Conservation (phyloP, 2,888 invertebrate genomes). For the Gasteruption jaculator region DNA sequence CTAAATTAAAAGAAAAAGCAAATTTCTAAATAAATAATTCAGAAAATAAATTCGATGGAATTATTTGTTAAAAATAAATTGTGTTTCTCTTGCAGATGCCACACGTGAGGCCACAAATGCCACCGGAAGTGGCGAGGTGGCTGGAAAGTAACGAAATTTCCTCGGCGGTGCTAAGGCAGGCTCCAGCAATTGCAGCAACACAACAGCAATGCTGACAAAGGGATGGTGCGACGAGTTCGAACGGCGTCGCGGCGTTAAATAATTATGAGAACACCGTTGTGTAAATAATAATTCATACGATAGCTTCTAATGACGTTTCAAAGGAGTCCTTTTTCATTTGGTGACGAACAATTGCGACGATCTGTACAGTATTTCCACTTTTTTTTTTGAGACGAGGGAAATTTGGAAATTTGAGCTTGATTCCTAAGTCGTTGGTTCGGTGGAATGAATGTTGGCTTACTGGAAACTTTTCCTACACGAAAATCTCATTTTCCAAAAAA, state of each 20-base stretch:
- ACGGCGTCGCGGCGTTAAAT: slow-evolving; percentile 25
- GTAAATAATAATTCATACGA: slow-evolving; percentile 17
- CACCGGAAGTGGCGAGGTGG: slow-evolving; percentile 65
- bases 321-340: too few species aligned
- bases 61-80: background rate
- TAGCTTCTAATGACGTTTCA: too few species aligned
- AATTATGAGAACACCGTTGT: slow-evolving; percentile 25
- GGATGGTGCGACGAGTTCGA: slow-evolving; percentile 30
- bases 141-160: slow-evolving; percentile 69
- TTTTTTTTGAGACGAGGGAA: too few species aligned
- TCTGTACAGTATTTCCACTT: too few species aligned
- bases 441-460: too few species aligned
- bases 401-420: too few species aligned
- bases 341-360: too few species aligned
- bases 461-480: too few species aligned
- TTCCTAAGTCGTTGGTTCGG: too few species aligned
- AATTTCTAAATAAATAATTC: too few species aligned
- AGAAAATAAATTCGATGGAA: background rate
- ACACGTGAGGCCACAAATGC: slow-evolving; percentile 58
- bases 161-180: slow-evolving; percentile 59
- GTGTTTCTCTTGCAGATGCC: slow-evolving; percentile 30
- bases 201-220: slow-evolving; percentile 37
- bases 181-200: slow-evolving; percentile 24
- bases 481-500: too few species aligned
- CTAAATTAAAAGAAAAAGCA: too few species aligned